Conservation (phyloP, 2,797 vertebrate species). For the Simalia tracyae region DNA sequence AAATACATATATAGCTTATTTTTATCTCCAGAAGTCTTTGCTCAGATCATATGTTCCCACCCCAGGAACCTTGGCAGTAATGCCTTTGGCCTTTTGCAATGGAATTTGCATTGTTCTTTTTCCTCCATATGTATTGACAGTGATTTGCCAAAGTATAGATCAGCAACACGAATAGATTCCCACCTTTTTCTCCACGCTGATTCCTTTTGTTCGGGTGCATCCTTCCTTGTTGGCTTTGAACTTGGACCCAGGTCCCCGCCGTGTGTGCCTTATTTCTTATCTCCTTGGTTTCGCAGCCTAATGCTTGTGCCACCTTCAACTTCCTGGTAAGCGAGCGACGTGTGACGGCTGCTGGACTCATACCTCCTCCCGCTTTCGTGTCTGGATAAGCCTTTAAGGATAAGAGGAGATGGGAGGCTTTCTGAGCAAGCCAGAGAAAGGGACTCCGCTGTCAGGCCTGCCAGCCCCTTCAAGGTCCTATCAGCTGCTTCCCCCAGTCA, state of each 20-base stretch:
- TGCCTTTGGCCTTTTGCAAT: background rate
- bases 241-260: background rate
- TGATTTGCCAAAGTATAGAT: background rate
- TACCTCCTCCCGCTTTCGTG: slow-evolving; percentile 75
- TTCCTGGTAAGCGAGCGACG: slow-evolving; percentile 85
- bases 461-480: background rate
- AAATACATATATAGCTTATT: background rate
- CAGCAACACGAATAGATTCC: background rate
- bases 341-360: slow-evolving; percentile 83
- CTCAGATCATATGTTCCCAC: background rate
- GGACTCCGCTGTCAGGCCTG: background rate
- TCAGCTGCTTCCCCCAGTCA: background rate
- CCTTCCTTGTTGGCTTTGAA: background rate
- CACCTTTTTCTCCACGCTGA: no score
- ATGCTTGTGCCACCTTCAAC: slow-evolving; percentile 96
- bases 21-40: background rate
- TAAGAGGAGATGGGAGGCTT: background rate
- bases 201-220: background rate
- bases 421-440: background rate
- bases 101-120: background rate
- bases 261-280: background rate
- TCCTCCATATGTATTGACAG: background rate
- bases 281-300: slow-evolving; percentile 77
- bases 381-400: background rate
- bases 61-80: background rate